phyloP scores from a whole-genome alignment of 2,113 vertebrate genomes.

The human region GRCh38 chr1:73211501-73212000 shows the following conservation, averaged over 20 bases:
- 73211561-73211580: conserved; percentile 6
- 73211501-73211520: too few species aligned
- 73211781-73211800: not conserved
- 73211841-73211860: not conserved
- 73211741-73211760: conserved; percentile 36
- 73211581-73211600: conserved; percentile 43
- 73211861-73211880: not conserved
- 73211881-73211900: not conserved
- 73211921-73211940: not conserved
- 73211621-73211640: not conserved
- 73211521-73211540: too few species aligned
- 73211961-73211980: not conserved
- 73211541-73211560: too few species aligned
- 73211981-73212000: not conserved
- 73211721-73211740: conserved; percentile 24
- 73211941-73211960: not conserved
- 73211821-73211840: conserved; percentile 5
- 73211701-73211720: conserved; percentile 55
- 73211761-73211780: not conserved
- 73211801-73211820: not conserved
- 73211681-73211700: conserved; percentile 37
- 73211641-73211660: conserved; percentile 49
- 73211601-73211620: conserved; percentile 23
- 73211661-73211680: not conserved
- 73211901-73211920: not conserved